Percentiles rank a stretch among this genome's conserved stretches.
These are phyloP conservation scores for Eueremaeus valkanovi DNA, from an alignment of 2,888 invertebrate genomes.

Conservation along the genomic window DNA sequence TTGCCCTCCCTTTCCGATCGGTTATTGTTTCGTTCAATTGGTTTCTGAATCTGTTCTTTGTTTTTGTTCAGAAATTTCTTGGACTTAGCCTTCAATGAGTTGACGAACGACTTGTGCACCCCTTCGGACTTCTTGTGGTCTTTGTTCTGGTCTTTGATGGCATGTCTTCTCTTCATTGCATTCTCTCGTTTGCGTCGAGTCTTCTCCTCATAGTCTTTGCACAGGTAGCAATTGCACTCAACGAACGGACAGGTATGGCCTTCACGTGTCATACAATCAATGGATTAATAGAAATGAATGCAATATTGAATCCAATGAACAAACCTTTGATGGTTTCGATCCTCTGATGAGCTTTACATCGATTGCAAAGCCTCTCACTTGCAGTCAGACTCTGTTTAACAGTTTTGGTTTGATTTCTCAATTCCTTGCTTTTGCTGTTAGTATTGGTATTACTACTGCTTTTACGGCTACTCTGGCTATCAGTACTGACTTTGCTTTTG, in stretches of 20 bases:
- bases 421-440: too few species aligned
- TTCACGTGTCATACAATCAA: neutral
- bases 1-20: too few species aligned
- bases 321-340: neutral
- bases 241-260: conserved; percentile 2
- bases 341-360: neutral
- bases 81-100: neutral
- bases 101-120: neutral
- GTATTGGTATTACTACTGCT: too few species aligned
- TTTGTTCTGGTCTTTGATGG: neutral
- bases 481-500: too few species aligned
- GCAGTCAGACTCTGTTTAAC: neutral
- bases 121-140: neutral
- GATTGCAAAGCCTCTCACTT: conserved; percentile 12
- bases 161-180: neutral
- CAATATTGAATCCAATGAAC: neutral
- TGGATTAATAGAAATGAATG: neutral
- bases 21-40: too few species aligned
- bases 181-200: neutral
- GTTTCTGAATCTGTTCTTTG: neutral
- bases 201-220: neutral
- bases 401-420: too few species aligned
- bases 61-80: conserved; percentile 6
- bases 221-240: neutral
- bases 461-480: too few species aligned